A percentile compares a stretch with the other conserved stretches of the same genome.
Conservation (phyloP, 1,140 invertebrate species). For the roundworm (Caenorhabditis elegans) region WBcel235 BX284602.5:13196501-13197000, state of each 20-base stretch:
- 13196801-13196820: background rate
- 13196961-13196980: conserved; percentile 3
- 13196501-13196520: too few relatives aligned
- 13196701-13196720: too few relatives aligned
- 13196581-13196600: background rate
- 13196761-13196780: background rate
- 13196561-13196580: background rate
- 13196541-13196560: conserved; percentile 15
- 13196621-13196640: conserved; percentile 21
- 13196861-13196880: conserved; percentile 16
- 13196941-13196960: background rate
- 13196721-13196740: too few relatives aligned
- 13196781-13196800: background rate
- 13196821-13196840: background rate
- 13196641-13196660: background rate
- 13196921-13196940: background rate
- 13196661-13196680: too few relatives aligned
- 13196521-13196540: background rate
- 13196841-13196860: background rate
- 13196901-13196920: background rate
- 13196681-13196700: too few relatives aligned
- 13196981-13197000: background rate
- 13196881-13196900: conserved; percentile 2
- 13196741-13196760: background rate
- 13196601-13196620: conserved; percentile 10